Conservation (phyloP, 2,888 invertebrate genomes). For the Imbricaverruca yamaguchii region DNA sequence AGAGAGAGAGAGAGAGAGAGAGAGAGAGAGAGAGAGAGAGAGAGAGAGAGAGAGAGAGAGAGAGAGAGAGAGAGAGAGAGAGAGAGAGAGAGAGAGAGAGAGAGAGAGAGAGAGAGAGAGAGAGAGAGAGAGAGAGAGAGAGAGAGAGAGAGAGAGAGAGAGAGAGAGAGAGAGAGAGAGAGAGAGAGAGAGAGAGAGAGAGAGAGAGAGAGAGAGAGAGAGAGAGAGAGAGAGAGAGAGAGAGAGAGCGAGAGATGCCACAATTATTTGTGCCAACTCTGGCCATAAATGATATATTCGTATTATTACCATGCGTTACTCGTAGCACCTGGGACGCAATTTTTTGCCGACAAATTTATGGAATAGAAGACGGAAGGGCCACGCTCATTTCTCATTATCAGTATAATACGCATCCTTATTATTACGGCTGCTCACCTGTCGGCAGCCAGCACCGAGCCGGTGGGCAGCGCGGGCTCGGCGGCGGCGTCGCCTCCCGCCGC, state of each 20-base stretch:
- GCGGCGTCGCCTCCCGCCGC: neutral
- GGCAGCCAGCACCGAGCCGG: neutral
- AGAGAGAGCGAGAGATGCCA: neutral
- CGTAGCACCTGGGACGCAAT: no score
- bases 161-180: neutral
- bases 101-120: neutral
- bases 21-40: neutral
- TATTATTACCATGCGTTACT: no score
- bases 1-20: constrained; percentile 1
- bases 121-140: no score
- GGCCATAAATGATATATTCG: no score
- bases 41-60: neutral
- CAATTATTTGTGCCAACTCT: no score
- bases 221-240: neutral
- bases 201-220: neutral
- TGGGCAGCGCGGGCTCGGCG: constrained; percentile 12
- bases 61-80: neutral
- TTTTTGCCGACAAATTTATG: no score
- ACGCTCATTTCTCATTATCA: no score
- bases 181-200: neutral
- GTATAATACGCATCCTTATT: no score
- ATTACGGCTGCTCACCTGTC: neutral
- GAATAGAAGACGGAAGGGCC: no score
- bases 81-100: neutral
- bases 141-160: neutral